Evolutionary conservation across 2,888 invertebrate genomes (phyloP).

Genomic region (Drosophila robusta): DNA sequence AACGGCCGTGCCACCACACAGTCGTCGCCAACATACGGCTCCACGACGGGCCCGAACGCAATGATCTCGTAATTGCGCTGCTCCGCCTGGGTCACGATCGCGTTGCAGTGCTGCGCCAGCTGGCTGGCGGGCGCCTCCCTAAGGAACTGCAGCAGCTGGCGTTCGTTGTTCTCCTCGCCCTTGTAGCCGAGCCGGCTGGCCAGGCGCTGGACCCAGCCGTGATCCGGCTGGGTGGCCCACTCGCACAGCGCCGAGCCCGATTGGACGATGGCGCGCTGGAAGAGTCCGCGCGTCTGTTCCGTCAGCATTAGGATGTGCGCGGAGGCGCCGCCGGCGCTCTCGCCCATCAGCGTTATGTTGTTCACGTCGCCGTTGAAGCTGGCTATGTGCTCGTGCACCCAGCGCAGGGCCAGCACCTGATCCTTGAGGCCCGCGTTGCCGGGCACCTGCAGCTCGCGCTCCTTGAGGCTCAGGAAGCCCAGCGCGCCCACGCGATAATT

Average conservation of each 20-base stretch:
- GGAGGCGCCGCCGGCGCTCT: conserved; percentile 86
- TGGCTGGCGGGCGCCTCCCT: conserved; percentile 39
- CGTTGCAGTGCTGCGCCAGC: conserved; percentile 64
- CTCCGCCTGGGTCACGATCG: conserved; percentile 74
- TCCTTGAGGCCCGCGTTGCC: conserved; percentile 87
- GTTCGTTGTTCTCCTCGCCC: conserved; percentile 30
- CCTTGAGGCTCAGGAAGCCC: conserved; percentile 85
- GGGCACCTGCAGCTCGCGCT: conserved; percentile 85
- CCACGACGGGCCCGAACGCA: conserved; percentile 82
- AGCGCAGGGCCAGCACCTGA: conserved; percentile 86
- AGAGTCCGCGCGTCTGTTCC: conserved; percentile 84
- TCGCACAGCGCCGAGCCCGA: conserved; percentile 76
- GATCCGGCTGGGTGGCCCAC: conserved; percentile 58
- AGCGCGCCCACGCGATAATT: conserved; percentile 86
- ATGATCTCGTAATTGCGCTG: conserved; percentile 67
- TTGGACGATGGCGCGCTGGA: conserved; percentile 83
- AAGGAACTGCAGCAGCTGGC: conserved; percentile 54
- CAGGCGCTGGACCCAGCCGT: conserved; percentile 38
- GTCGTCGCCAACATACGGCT: conserved; percentile 77
- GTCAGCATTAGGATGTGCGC: conserved; percentile 85
- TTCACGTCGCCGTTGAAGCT: conserved; percentile 86
- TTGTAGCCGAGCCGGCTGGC: conserved; percentile 53
- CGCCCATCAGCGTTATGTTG: conserved; percentile 86
- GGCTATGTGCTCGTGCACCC: conserved; percentile 85
- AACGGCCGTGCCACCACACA: conserved; percentile 79